Evolutionary conservation across 2,888 invertebrate genomes (phyloP), one percentile per base, ranked within the genome.

Genomic region (Mylabris sibirica): DNA sequence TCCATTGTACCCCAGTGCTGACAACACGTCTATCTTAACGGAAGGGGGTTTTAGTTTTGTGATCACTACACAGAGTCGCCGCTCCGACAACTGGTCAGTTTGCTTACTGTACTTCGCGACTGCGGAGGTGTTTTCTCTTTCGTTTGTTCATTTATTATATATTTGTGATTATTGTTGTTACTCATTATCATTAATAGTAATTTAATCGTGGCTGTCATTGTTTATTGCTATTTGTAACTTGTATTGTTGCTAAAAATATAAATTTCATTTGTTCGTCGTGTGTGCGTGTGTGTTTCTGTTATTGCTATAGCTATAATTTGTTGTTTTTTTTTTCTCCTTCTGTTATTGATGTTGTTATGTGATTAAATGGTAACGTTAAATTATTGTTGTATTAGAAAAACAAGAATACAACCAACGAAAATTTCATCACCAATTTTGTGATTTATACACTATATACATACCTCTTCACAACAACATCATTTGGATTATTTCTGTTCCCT

Each of bases 1-100:
- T 88, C 88, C 89, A 88, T 89, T 89, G 89, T 89, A 88, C 87
- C 87, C 87, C 87, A 87, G 88, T 86, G 86, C 86, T 85, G 86
- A 78, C 74, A 78, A 78, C 80, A 86, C 84, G 76, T 69, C 69
- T 69, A 69, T 44, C 17, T 44, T 44, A 44, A 72, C 73, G 74
- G 74, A 72, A 73, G 76, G 77, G 74, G 73, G 68, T 74, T 73
- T 63, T 68, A 72, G 72, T 72, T 65, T 73, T 70, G 67, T 67
- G 70, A 66, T 67, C 70, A 69, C 61, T 64, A 60, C 65, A 62
- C 59, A 44, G 64, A 60, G 30, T 24, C 63, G n/a, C 38, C 67
- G 69, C 64, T 71, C 60, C 72, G 72, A 70, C 70, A 30, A 59
- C 66, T 72, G 72, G 73, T 72, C 72, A 70, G 73, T 75, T 65